phyloP scores from a whole-genome alignment of 2,888 invertebrate genomes.

The Pilophorus perplexus region DNA sequence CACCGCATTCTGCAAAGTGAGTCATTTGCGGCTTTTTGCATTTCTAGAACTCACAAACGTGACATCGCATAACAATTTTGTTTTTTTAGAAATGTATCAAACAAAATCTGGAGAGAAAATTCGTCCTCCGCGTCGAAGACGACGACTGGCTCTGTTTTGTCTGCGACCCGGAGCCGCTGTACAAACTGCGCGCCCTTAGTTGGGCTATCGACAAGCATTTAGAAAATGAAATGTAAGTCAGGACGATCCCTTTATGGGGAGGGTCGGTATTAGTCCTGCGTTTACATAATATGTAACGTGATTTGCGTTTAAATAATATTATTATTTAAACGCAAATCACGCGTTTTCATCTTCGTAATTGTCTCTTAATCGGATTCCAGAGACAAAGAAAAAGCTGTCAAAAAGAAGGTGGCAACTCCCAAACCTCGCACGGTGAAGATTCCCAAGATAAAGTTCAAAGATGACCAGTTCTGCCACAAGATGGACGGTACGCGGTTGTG shows the following conservation, averaged over 20 bases:
- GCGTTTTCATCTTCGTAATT: not conserved
- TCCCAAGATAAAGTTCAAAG: too few species aligned
- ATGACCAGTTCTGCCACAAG: too few species aligned
- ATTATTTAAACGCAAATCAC: not conserved
- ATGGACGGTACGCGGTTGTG: not conserved
- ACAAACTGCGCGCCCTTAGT: constrained; percentile 35
- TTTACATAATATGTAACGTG: too few species aligned
- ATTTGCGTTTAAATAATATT: too few species aligned
- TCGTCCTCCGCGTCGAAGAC: not conserved
- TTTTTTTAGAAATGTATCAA: constrained; percentile 37
- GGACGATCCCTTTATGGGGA: not conserved
- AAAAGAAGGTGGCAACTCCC: not conserved
- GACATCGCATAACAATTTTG: too few species aligned
- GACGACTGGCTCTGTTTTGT: constrained; percentile 40
- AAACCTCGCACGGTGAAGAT: not conserved
- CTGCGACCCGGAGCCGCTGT: constrained; percentile 37
- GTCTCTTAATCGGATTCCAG: not conserved
- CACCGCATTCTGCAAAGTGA: constrained; percentile 54
- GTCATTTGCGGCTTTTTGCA: not conserved
- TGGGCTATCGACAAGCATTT: constrained; percentile 38
- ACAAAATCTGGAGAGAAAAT: constrained; percentile 31
- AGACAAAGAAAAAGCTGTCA: not conserved
- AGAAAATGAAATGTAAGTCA: constrained; percentile 20
- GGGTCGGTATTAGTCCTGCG: too few species aligned
- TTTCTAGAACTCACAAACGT: too few species aligned